Conservation (phyloP, 2,888 invertebrate species). For the Dynastes grantii region DNA sequence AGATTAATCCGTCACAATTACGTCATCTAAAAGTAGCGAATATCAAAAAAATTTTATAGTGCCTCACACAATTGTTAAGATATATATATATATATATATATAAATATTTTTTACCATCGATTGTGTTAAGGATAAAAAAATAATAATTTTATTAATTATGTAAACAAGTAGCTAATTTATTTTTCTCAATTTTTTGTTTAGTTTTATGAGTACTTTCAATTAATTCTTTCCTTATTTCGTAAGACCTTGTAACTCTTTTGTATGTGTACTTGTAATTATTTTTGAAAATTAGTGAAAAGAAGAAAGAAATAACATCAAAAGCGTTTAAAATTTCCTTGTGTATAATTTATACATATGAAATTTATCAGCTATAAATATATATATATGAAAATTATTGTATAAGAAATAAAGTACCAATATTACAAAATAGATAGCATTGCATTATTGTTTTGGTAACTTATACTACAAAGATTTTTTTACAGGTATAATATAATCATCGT, state of each 20-base stretch:
- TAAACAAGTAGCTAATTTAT: conserved; percentile 38
- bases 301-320: conserved; percentile 14
- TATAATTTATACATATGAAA: conserved; percentile 43
- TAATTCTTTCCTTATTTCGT: background rate
- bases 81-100: conserved; percentile 51
- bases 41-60: conserved; percentile 79
- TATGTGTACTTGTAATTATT: background rate
- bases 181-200: conserved; percentile 35
- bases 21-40: conserved; percentile 77
- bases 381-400: conserved; percentile 44
- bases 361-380: conserved; percentile 23
- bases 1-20: conserved; percentile 84
- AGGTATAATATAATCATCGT: background rate
- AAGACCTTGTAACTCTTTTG: background rate
- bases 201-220: conserved; percentile 28
- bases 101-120: conserved; percentile 34
- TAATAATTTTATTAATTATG: conserved; percentile 21
- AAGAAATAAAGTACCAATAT: conserved; percentile 52
- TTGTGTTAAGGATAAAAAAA: conserved; percentile 10
- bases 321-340: conserved; percentile 39
- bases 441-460: conserved; percentile 31
- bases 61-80: conserved; percentile 61
- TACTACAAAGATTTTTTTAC: background rate
- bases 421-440: conserved; percentile 25
- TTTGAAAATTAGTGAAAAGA: background rate